Conservation (phyloP, 2,797 vertebrate genomes). For the Phyllotis vaccarum region DNA sequence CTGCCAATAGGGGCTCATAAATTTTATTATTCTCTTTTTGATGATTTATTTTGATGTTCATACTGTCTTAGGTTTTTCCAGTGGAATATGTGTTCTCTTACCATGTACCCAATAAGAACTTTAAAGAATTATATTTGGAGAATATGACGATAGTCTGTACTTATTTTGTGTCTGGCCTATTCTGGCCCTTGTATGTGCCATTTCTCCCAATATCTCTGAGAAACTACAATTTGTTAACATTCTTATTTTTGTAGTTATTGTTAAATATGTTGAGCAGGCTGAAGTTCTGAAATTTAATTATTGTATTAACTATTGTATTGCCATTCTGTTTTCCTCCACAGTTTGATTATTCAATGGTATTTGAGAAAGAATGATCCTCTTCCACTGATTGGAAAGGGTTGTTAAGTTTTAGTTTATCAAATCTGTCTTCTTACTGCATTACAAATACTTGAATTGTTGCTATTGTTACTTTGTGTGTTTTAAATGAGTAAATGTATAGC, state of each 20-base stretch:
- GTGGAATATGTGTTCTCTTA: neutral
- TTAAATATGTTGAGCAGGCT: constrained; percentile 17
- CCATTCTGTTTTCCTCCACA: neutral
- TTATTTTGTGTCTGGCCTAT: neutral
- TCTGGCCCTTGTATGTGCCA: neutral
- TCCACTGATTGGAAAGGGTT: neutral
- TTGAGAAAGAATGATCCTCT: constrained; percentile 6
- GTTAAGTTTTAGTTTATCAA: neutral
- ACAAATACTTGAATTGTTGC: constrained; percentile 6
- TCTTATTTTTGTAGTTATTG: neutral
- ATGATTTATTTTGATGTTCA: neutral
- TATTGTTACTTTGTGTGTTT: constrained; percentile 20
- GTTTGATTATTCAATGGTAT: constrained; percentile 47
- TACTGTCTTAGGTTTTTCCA: constrained; percentile 20
- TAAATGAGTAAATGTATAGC: neutral
- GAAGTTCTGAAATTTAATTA: neutral
- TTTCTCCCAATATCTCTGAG: constrained; percentile 22
- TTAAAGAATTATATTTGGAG: neutral
- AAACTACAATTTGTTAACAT: neutral
- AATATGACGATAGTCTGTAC: neutral
- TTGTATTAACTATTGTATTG: neutral
- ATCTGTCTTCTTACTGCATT: neutral
- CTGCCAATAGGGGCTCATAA: neutral
- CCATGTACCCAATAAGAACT: neutral
- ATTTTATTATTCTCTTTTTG: constrained; percentile 9